Base-by-base conservation (phyloP, 2,113 vertebrate species). In the Hymenochirus boettgeri region DNA sequence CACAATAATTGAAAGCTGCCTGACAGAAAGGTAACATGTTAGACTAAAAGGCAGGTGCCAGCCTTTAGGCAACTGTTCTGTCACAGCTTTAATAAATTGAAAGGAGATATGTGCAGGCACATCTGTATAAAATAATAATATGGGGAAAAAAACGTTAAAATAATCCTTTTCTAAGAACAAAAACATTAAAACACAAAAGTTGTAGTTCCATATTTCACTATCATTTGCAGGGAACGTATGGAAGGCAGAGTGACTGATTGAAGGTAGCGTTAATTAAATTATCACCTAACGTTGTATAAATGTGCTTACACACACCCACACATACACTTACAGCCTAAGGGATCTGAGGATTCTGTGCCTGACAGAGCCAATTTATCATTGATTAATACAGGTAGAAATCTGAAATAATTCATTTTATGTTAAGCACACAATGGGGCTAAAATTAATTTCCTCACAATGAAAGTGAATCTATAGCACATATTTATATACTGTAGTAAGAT, bases 31-130 rank as follows among this genome's bases (percentile, higher is more conserved):
- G 77, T 64, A 76, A 67, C 66, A 22, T 39, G 77, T 23, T 55
- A 70, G 33, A 71, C 72, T 65, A 64, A 82, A 78, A 85, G 79
- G 81, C 79, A 80, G 79, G 70, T 80, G 74, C 73, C 75, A 65
- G 69, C 78, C 80, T 83, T 50, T 57, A 66, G 84, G 82, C 79
- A 76, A 56, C 62, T 71, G 59, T 77, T 79, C 75, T 79, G 71
- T 74, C 81, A 64, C n/a, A n/a, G 61, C 64, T 72, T 73, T 70
- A 76, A 74, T 23, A 76, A 85, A 76, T 18, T 64, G 71, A 72
- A 9, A 69, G 57, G 37, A 25, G 62, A 55, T 0, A 10, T 57
- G 70, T 54, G 19, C 69, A 24, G 24, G 42, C 48, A 4, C 39
- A 9, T 22, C 0, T 17, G 22, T 71, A 69, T 52, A 69, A 60